Conservation (phyloP, 2,113 vertebrate genomes). For the Acrocephalus arundinaceus region DNA sequence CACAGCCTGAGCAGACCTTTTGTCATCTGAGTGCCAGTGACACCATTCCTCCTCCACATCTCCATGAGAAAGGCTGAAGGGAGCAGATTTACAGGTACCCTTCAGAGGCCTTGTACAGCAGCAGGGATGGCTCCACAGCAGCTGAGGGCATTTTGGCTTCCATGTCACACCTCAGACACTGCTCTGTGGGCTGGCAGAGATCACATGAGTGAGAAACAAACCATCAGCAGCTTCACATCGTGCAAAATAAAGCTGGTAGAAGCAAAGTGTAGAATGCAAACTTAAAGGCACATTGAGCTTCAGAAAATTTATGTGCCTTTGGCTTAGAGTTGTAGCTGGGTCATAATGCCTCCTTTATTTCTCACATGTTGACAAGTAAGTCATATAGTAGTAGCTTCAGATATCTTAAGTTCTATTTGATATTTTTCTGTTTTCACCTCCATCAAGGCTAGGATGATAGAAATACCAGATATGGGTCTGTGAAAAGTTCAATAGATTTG, state of each 20-base stretch:
- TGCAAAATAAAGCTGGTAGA: neutral
- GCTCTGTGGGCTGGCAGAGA: neutral
- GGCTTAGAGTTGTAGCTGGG: neutral
- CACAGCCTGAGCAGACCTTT: neutral
- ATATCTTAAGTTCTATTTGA: neutral
- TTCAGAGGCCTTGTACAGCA: neutral
- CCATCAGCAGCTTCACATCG: rapidly evolving
- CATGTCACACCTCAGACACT: neutral
- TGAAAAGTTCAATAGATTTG: neutral
- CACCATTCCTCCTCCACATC: neutral
- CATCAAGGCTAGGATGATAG: neutral
- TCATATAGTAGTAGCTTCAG: neutral
- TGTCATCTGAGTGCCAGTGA: neutral
- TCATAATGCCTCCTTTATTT: neutral
- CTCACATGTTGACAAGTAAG: neutral
- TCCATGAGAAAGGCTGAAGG: neutral
- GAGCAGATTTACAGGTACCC: neutral
- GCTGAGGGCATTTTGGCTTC: neutral
- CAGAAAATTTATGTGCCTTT: neutral
- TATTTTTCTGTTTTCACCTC: neutral
- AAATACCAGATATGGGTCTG: neutral
- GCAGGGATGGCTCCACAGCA: neutral
- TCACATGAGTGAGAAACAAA: neutral
- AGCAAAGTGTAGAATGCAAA: neutral
- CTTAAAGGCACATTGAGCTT: neutral